phyloP scores from a whole-genome alignment of 2,888 invertebrate genomes.

The Anaspis maculata region DNA sequence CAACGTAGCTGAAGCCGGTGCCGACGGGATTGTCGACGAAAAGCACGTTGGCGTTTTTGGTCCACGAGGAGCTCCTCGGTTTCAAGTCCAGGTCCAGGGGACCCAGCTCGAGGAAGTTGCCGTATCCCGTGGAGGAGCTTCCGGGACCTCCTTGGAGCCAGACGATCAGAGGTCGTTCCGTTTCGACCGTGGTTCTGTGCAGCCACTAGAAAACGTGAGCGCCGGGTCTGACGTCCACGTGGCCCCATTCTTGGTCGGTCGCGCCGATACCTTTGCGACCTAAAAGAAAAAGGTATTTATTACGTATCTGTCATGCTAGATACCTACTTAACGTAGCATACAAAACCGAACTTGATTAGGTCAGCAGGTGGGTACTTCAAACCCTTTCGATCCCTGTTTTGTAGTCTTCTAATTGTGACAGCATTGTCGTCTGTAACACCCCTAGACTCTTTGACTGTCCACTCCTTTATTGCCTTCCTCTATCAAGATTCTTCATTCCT shows the following conservation, averaged over 20 bases:
- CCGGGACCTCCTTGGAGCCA: conserved; percentile 69
- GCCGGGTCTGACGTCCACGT: conserved; percentile 60
- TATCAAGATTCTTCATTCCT: no score
- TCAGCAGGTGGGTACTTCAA: no score
- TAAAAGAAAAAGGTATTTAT: no score
- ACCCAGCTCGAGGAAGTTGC: conserved; percentile 76
- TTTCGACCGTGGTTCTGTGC: conserved; percentile 61
- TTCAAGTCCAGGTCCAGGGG: conserved; percentile 55
- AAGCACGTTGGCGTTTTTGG: conserved; percentile 55
- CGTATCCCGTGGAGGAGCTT: conserved; percentile 45
- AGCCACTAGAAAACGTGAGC: conserved; percentile 83
- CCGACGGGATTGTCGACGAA: conserved; percentile 88
- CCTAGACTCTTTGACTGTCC: no score
- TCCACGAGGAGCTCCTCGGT: conserved; percentile 47
- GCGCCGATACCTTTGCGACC: neutral
- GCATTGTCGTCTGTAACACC: no score
- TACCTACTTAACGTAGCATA: no score
- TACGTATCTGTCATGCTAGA: no score
- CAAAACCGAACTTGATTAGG: no score
- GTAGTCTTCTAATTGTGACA: no score
- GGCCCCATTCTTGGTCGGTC: conserved; percentile 65
- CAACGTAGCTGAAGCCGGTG: conserved; percentile 75
- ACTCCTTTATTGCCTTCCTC: no score
- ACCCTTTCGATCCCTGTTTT: no score
- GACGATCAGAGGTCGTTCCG: conserved; percentile 61